Percentiles rank a stretch among this genome's conserved stretches.
Conservation (phyloP, 2,888 invertebrate species). For the Agrochola macilenta region DNA sequence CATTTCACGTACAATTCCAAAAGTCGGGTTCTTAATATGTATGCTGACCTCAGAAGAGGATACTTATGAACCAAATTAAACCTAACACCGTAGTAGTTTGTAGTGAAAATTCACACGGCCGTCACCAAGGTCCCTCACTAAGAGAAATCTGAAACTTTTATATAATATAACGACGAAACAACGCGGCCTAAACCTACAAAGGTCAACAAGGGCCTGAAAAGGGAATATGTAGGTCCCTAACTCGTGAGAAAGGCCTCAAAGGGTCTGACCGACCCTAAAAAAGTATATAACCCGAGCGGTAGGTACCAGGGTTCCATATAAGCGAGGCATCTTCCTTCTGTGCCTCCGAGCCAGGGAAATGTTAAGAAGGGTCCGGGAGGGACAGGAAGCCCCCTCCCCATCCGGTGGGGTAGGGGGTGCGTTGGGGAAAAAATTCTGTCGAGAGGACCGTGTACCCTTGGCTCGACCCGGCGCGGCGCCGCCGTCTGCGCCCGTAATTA, state of each 20-base stretch:
- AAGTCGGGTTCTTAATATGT: background rate
- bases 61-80: conserved; percentile 36
- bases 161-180: conserved; percentile 78
- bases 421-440: conserved; percentile 87
- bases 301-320: conserved; percentile 87
- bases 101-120: conserved; percentile 51
- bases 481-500: conserved; percentile 88
- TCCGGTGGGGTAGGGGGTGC: conserved; percentile 82
- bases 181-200: conserved; percentile 83
- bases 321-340: conserved; percentile 87
- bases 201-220: conserved; percentile 85
- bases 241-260: conserved; percentile 84
- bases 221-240: conserved; percentile 87
- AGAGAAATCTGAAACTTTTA: conserved; percentile 79
- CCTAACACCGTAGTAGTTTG: conserved; percentile 42
- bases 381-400: conserved; percentile 83
- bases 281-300: conserved; percentile 87
- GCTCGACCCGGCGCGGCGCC: conserved; percentile 87
- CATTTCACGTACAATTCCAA: background rate
- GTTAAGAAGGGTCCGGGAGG: conserved; percentile 89
- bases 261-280: conserved; percentile 89
- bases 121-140: conserved; percentile 65
- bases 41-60: background rate
- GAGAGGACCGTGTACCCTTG: conserved; percentile 87
- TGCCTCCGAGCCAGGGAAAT: conserved; percentile 89